phyloP scores from a whole-genome alignment of 37 sponge, comb jelly and placozoan genomes.

The Oscarella lobularis region DNA sequence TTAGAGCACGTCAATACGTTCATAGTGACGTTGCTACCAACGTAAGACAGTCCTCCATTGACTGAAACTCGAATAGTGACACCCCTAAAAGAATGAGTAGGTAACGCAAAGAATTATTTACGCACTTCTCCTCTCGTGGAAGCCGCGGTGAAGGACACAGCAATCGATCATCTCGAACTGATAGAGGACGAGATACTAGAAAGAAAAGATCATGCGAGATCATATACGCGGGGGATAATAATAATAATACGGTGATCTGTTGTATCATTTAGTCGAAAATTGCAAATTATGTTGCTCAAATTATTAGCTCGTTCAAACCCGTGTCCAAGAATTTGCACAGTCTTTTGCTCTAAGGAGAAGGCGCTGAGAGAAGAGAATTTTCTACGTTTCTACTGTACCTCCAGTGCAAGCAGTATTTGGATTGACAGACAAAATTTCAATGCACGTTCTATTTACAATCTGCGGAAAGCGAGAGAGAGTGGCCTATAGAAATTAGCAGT shows the following conservation, averaged over 20 bases:
- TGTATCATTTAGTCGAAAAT: not conserved
- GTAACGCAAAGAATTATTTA: too few relatives aligned
- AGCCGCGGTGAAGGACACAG: not conserved
- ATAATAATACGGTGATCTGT: not conserved
- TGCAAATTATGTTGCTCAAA: not conserved
- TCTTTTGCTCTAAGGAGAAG: not conserved
- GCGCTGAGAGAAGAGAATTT: not conserved
- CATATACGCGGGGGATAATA: not conserved
- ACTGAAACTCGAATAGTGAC: not conserved
- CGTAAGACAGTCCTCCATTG: not conserved
- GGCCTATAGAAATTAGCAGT: not conserved
- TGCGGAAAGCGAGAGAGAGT: not conserved
- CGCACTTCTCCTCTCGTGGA: too few relatives aligned
- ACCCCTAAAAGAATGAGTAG: not conserved
- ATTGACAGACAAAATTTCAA: too few relatives aligned
- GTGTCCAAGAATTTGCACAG: not conserved
- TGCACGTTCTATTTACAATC: not conserved
- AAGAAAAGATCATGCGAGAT: not conserved
- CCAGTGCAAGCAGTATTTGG: not conserved
- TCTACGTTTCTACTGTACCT: not conserved
- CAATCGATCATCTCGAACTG: not conserved
- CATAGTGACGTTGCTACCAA: not conserved
- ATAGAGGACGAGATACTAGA: not conserved
- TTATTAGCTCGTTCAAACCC: not conserved
- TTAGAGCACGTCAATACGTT: not conserved